These are phyloP conservation scores for Lysiphlebus fabarum DNA, from an alignment of 1,140 invertebrate genomes.

Conservation along the genomic window DNA sequence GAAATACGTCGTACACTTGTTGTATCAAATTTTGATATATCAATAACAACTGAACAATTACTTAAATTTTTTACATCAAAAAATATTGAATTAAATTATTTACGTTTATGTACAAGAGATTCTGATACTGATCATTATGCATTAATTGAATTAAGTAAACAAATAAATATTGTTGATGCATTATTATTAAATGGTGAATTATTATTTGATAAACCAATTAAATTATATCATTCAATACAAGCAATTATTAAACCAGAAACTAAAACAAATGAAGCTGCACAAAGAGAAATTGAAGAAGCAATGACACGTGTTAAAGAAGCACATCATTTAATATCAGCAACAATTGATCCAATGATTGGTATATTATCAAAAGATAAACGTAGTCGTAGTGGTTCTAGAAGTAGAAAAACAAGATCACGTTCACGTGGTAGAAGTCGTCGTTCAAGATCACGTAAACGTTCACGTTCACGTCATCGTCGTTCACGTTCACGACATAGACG, in stretches of 20 bases:
- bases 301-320: slow-evolving; percentile 96
- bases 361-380: slow-evolving; percentile 80
- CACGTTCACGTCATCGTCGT: slow-evolving; percentile 61
- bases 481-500: slow-evolving; percentile 52
- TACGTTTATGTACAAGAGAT: slow-evolving; percentile 85
- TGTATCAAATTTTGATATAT: slow-evolving; percentile 68
- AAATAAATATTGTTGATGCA: slow-evolving; percentile 81
- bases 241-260: slow-evolving; percentile 89
- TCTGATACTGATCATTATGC: slow-evolving; percentile 73
- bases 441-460: slow-evolving; percentile 57
- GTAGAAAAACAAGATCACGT: slow-evolving; percentile 62
- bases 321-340: slow-evolving; percentile 87
- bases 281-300: slow-evolving; percentile 93
- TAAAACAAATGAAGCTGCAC: slow-evolving; percentile 91
- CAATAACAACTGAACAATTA: slow-evolving; percentile 70
- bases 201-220: slow-evolving; percentile 50
- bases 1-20: slow-evolving; percentile 91
- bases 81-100: slow-evolving; percentile 93
- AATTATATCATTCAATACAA: slow-evolving; percentile 85
- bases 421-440: slow-evolving; percentile 57
- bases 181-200: slow-evolving; percentile 78
- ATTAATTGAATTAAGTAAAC: slow-evolving; percentile 92
- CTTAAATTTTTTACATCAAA: slow-evolving; percentile 79
- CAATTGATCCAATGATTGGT: slow-evolving; percentile 86
- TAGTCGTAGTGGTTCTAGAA: slow-evolving; percentile 60